Conservation (phyloP, 2,888 invertebrate species). For the Drosophila emarginata region DNA sequence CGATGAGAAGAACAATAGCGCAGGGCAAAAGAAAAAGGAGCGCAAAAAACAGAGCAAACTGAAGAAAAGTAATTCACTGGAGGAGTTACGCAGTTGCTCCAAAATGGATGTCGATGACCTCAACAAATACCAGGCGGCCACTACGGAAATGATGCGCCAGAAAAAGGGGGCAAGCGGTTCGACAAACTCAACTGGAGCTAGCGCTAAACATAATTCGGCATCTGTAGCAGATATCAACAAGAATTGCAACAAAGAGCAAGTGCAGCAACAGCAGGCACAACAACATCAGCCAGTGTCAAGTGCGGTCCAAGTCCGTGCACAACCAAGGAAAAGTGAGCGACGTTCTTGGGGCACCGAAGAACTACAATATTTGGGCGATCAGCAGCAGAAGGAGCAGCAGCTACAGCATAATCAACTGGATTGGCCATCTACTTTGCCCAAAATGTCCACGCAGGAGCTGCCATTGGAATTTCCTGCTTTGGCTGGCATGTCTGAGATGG, state of each 20-base stretch:
- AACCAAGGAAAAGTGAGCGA: conserved; percentile 82
- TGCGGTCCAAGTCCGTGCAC: conserved; percentile 39
- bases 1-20: conserved; percentile 68
- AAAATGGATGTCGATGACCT: conserved; percentile 88
- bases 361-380: conserved; percentile 83
- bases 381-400: conserved; percentile 40
- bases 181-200: conserved; percentile 15
- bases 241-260: conserved; percentile 62
- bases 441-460: conserved; percentile 25
- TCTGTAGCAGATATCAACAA: conserved; percentile 77
- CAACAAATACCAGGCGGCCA: conserved; percentile 77
- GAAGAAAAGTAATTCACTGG: conserved; percentile 90
- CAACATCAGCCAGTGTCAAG: conserved; percentile 6
- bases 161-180: conserved; percentile 47
- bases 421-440: conserved; percentile 24
- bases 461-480: conserved; percentile 48
- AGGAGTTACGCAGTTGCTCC: conserved; percentile 89
- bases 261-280: conserved; percentile 30
- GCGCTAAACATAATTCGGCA: conserved; percentile 70
- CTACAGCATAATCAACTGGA: conserved; percentile 11
- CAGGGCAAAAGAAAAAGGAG: conserved; percentile 83
- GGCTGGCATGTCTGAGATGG: conserved; percentile 74
- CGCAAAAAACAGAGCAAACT: conserved; percentile 83
- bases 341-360: conserved; percentile 88
- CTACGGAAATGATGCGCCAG: conserved; percentile 79